Conservation (phyloP, 2,113 vertebrate species). For the Ellobius talpinus region DNA sequence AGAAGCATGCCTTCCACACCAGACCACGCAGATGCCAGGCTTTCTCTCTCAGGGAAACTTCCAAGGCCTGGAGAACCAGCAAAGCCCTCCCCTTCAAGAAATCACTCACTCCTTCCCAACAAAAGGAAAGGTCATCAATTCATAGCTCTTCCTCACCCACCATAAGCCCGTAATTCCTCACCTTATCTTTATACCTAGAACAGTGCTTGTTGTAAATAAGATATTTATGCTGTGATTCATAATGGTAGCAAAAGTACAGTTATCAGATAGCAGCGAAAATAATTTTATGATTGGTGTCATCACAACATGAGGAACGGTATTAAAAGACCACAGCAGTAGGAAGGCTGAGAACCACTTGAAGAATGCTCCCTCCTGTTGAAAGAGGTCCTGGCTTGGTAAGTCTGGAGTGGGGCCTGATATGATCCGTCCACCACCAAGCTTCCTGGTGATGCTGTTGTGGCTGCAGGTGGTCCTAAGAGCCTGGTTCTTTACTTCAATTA, state of each 20-base stretch:
- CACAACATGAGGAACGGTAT: neutral
- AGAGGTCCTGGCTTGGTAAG: neutral
- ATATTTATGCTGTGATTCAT: neutral
- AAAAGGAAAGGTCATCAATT: neutral
- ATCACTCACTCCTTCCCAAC: neutral
- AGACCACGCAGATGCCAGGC: neutral
- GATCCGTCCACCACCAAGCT: neutral
- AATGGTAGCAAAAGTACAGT: neutral
- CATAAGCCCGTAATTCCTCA: neutral
- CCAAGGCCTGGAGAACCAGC: too few species aligned
- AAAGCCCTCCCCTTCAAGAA: neutral
- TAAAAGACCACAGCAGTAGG: too few species aligned
- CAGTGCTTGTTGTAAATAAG: neutral
- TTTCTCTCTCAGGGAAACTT: neutral
- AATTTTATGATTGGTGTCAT: neutral
- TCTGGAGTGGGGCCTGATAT: neutral
- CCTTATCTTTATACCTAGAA: neutral
- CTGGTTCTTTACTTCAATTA: neutral
- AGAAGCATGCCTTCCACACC: neutral
- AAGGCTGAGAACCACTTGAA: neutral
- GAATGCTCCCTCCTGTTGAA: neutral
- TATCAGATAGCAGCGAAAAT: neutral
- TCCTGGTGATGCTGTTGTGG: neutral
- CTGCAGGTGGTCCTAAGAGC: too few species aligned
- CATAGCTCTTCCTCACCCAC: neutral